A percentile compares a stretch with the other conserved stretches of the same genome.
These are phyloP conservation scores for Crotalus tigris DNA, from an alignment of 2,113 vertebrate genomes.

Conservation along the genomic window DNA sequence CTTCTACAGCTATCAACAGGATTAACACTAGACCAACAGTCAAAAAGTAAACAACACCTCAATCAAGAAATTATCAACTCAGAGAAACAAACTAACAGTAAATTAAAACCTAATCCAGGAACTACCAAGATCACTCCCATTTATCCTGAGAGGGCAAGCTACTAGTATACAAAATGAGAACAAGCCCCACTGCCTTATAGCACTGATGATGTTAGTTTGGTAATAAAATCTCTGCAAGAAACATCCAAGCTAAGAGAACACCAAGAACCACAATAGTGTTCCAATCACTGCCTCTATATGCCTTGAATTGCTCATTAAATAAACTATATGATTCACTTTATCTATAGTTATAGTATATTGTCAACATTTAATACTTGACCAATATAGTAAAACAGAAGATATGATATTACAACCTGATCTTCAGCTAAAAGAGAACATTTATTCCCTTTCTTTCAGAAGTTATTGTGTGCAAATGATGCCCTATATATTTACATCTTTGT, in stretches of 20 bases:
- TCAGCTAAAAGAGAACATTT: background rate
- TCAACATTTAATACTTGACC: background rate
- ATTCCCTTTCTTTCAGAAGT: background rate
- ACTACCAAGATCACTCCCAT: background rate
- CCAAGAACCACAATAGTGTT: background rate
- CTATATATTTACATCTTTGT: constrained; percentile 4
- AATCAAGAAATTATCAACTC: background rate
- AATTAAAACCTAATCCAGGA: background rate
- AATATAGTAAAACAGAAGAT: background rate
- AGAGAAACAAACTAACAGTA: background rate
- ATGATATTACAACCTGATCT: background rate
- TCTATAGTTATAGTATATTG: background rate
- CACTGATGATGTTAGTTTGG: background rate
- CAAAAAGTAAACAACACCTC: background rate
- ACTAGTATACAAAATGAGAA: background rate
- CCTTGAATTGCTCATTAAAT: background rate
- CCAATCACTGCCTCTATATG: background rate
- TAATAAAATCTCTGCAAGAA: background rate
- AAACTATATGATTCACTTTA: background rate
- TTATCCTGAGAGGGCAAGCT: background rate
- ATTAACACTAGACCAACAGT: background rate
- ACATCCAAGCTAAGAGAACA: background rate
- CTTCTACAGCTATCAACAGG: background rate
- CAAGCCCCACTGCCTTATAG: background rate
- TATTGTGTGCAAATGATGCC: background rate